A percentile compares a stretch with the other conserved stretches of the same genome.
phyloP scores from a whole-genome alignment of 2,113 vertebrate genomes.

The Proteles cristata region DNA sequence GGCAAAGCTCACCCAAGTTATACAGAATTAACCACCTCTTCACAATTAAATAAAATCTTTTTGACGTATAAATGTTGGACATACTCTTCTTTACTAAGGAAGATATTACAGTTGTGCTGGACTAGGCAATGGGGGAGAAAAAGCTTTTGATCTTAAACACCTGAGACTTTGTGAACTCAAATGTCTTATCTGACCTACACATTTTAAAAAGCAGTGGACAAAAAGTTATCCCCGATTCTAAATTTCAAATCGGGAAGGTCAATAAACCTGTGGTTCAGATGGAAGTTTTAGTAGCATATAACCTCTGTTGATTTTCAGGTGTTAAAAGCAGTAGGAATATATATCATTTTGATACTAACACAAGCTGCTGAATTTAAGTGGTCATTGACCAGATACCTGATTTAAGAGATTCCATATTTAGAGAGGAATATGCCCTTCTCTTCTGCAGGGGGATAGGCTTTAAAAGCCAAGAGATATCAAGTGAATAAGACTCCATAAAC shows the following conservation, averaged over 20 bases:
- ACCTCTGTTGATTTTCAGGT: slow-evolving; percentile 35
- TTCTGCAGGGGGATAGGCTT: slow-evolving; percentile 53
- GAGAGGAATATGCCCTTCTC: slow-evolving; percentile 41
- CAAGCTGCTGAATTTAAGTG: slow-evolving; percentile 54
- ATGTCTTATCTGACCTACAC: background rate
- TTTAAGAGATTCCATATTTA: slow-evolving; percentile 56
- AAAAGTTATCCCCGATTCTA: slow-evolving; percentile 31
- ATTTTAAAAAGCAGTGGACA: slow-evolving; percentile 35
- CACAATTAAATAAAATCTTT: background rate
- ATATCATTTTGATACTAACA: slow-evolving; percentile 65
- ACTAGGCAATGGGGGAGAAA: slow-evolving; percentile 57
- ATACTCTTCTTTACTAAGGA: background rate
- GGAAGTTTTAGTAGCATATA: slow-evolving; percentile 23
- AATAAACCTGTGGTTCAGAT: slow-evolving; percentile 57
- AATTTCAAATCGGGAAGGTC: slow-evolving; percentile 53
- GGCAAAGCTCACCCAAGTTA: background rate
- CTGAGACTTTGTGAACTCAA: slow-evolving; percentile 43
- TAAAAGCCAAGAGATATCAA: slow-evolving; percentile 63
- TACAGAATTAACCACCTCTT: slow-evolving; percentile 27
- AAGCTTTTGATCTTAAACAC: slow-evolving; percentile 19
- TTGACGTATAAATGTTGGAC: background rate
- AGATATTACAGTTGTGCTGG: slow-evolving; percentile 62
- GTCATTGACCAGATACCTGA: slow-evolving; percentile 25
- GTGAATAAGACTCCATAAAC: slow-evolving; percentile 71
- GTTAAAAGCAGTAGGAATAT: slow-evolving; percentile 40